Evolutionary conservation across 2,888 invertebrate genomes (phyloP).

Genomic region (Drosophila picticornis): DNA sequence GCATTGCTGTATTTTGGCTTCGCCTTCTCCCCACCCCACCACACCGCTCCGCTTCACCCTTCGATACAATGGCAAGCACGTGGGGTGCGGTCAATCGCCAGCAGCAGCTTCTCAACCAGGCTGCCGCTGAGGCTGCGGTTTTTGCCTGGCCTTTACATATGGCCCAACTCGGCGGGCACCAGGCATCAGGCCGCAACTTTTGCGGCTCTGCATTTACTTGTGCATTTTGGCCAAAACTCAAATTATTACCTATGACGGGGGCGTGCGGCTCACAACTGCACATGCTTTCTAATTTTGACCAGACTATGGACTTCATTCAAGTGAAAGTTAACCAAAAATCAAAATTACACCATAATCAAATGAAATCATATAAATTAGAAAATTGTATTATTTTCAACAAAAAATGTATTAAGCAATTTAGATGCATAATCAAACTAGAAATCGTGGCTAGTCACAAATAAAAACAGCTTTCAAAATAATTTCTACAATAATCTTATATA

Average conservation of each 20-base stretch:
- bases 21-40: constrained; percentile 22
- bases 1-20: constrained; percentile 52
- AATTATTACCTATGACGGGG: constrained; percentile 64
- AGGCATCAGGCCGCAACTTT: neutral
- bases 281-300: constrained; percentile 58
- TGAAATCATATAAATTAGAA: constrained; percentile 7
- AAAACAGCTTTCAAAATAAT: neutral
- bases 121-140: constrained; percentile 31
- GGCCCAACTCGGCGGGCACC: constrained; percentile 41
- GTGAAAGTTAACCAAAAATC: constrained; percentile 50
- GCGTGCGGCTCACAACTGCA: constrained; percentile 59
- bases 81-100: constrained; percentile 72
- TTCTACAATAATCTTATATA: neutral
- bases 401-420: neutral
- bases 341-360: constrained; percentile 22
- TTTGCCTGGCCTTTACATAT: constrained; percentile 58
- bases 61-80: constrained; percentile 54
- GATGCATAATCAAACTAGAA: neutral
- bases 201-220: neutral
- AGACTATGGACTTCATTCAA: constrained; percentile 20
- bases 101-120: constrained; percentile 11
- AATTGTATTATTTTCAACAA: neutral
- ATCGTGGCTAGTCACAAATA: no score
- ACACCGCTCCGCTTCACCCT: neutral
- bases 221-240: constrained; percentile 21